These are phyloP conservation scores for Serilophus lunatus DNA, from an alignment of 2,113 vertebrate species.

Conservation along the genomic window DNA sequence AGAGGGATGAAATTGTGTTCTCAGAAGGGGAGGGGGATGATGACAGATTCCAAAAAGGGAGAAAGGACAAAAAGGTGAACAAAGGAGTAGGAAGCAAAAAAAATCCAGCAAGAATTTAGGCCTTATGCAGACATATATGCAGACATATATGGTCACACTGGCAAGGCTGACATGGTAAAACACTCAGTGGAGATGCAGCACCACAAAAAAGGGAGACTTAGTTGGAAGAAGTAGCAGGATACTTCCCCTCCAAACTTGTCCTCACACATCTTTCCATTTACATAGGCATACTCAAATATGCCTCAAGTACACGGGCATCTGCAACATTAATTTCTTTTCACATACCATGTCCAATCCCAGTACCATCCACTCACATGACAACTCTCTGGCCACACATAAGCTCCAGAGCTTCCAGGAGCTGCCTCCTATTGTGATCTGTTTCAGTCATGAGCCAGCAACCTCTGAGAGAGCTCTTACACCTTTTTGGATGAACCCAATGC, in stretches of 20 bases:
- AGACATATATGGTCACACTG: neutral
- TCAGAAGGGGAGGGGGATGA: neutral
- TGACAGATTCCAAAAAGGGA: neutral
- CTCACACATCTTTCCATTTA: neutral
- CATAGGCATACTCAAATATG: neutral
- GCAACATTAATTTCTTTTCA: neutral
- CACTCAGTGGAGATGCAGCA: neutral
- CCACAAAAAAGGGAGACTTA: neutral
- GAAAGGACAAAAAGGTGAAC: neutral
- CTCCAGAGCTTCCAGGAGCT: neutral
- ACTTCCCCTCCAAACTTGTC: neutral
- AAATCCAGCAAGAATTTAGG: neutral
- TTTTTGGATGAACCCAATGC: neutral
- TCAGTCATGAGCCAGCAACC: neutral
- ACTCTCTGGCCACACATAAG: accelerated
- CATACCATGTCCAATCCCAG: neutral
- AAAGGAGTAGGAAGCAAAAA: neutral
- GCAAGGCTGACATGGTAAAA: neutral
- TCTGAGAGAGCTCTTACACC: neutral
- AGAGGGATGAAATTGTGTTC: neutral
- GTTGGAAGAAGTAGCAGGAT: neutral
- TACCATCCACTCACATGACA: neutral
- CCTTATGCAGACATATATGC: neutral
- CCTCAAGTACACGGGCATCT: neutral
- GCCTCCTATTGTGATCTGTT: neutral